phyloP scores from a whole-genome alignment of 2,888 invertebrate genomes.

The Listrodromus nycthemerus region DNA sequence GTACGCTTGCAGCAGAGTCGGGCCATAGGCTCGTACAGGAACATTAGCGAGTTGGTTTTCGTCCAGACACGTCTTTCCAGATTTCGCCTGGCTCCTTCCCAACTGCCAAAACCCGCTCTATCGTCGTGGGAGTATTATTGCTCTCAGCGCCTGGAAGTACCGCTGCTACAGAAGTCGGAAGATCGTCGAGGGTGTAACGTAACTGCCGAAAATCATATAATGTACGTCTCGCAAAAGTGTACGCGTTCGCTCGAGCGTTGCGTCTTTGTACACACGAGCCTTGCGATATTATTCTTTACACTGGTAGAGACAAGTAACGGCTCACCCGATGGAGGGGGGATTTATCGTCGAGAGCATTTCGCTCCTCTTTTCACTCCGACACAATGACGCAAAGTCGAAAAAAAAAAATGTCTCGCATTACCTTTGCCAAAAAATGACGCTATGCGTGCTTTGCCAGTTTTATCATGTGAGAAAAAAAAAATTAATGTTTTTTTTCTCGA shows the following conservation, averaged over 20 bases:
- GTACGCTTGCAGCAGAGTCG: constrained; percentile 17
- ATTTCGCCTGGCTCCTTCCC: constrained; percentile 77
- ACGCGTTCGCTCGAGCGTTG: constrained; percentile 36
- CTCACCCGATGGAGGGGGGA: constrained; percentile 25
- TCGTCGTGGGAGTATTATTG: constrained; percentile 61
- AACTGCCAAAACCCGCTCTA: constrained; percentile 66
- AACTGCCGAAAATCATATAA: constrained; percentile 64
- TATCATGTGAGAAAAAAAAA: neutral
- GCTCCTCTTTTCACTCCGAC: constrained; percentile 67
- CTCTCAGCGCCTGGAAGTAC: constrained; percentile 47
- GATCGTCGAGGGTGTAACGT: constrained; percentile 46
- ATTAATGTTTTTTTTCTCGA: constrained; percentile 2
- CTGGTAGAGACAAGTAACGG: neutral
- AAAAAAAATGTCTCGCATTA: constrained; percentile 64
- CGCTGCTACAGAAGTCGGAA: constrained; percentile 25
- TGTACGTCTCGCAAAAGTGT: constrained; percentile 57
- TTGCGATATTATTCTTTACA: neutral
- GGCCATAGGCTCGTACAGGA: constrained; percentile 64
- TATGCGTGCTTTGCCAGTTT: neutral
- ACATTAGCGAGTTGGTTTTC: constrained; percentile 80
- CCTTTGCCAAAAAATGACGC: constrained; percentile 74
- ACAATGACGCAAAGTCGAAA: constrained; percentile 64
- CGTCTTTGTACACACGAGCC: constrained; percentile 19
- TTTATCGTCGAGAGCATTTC: constrained; percentile 74
- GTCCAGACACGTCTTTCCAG: constrained; percentile 78